A percentile compares a stretch with the other conserved stretches of the same genome.
Evolutionary conservation across 2,888 invertebrate genomes (phyloP).

Genomic region (Biston stratarius): DNA sequence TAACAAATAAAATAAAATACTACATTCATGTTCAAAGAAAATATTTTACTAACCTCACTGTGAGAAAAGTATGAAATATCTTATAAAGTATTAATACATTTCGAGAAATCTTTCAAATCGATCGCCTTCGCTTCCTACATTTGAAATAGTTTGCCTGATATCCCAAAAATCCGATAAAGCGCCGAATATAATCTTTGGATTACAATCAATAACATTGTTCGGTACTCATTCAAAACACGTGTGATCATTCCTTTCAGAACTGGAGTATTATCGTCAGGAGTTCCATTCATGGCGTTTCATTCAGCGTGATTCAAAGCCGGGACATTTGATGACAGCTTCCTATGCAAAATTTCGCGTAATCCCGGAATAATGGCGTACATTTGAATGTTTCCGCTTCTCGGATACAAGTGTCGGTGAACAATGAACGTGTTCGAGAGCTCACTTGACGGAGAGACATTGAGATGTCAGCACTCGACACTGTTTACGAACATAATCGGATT

Average conservation of each 20-base stretch:
- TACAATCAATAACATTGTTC: slow-evolving; percentile 70
- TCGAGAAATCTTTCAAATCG: slow-evolving; percentile 2
- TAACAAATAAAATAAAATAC: no score
- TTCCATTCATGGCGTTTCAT: slow-evolving; percentile 66
- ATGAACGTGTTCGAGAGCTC: slow-evolving; percentile 69
- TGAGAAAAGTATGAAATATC: slow-evolving; percentile 12
- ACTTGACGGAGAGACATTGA: slow-evolving; percentile 69
- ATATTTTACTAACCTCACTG: slow-evolving; percentile 2
- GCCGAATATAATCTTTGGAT: slow-evolving; percentile 65
- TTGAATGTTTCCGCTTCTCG: slow-evolving; percentile 75
- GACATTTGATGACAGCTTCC: slow-evolving; percentile 81
- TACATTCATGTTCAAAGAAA: no score
- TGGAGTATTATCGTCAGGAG: slow-evolving; percentile 68
- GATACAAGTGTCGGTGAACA: slow-evolving; percentile 58
- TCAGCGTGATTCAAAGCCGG: slow-evolving; percentile 65
- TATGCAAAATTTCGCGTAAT: slow-evolving; percentile 83
- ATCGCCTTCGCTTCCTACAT: neutral
- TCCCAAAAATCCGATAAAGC: slow-evolving; percentile 34
- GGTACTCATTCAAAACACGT: slow-evolving; percentile 77
- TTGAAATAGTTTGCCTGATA: slow-evolving; percentile 21
- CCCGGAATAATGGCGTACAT: slow-evolving; percentile 80
- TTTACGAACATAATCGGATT: slow-evolving; percentile 82
- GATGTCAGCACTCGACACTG: slow-evolving; percentile 70
- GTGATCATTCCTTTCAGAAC: slow-evolving; percentile 69
- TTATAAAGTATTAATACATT: slow-evolving; percentile 4